These are phyloP conservation scores for Lerista edwardsae DNA, from an alignment of 2,797 vertebrate species.

Conservation along the genomic window DNA sequence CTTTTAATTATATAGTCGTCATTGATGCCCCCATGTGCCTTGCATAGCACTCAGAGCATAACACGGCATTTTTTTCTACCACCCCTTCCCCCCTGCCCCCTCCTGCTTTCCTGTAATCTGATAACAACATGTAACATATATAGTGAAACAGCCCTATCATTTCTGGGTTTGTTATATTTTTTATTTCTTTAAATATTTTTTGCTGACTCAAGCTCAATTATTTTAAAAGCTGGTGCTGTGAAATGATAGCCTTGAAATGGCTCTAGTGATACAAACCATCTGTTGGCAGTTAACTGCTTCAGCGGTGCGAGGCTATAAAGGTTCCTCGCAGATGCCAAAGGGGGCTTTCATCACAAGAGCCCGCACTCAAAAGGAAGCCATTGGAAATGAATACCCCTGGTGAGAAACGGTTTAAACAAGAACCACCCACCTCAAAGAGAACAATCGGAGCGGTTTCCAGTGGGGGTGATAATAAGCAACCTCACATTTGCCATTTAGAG, in stretches of 20 bases:
- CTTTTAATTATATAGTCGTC: conserved; percentile 57
- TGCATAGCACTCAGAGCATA: conserved; percentile 35
- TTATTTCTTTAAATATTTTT: conserved; percentile 38
- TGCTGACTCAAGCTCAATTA: conserved; percentile 62
- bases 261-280: conserved; percentile 45
- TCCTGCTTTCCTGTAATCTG: conserved; percentile 52
- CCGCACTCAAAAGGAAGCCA: conserved; percentile 44
- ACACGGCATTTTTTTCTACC: neutral
- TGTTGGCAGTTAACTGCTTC: conserved; percentile 25
- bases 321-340: conserved; percentile 33
- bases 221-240: conserved; percentile 53
- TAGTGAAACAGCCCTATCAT: conserved; percentile 51
- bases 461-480: conserved; percentile 13
- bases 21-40: conserved; percentile 39
- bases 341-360: conserved; percentile 51
- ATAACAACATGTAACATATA: conserved; percentile 40
- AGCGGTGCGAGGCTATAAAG: neutral
- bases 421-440: conserved; percentile 18
- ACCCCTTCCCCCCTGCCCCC: neutral
- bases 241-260: conserved; percentile 41
- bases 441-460: neutral
- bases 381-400: conserved; percentile 32
- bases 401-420: neutral
- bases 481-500: neutral
- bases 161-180: conserved; percentile 12